Evolutionary conservation across 2,113 vertebrate species (phyloP).

Genomic region (Terrapene triunguis): DNA sequence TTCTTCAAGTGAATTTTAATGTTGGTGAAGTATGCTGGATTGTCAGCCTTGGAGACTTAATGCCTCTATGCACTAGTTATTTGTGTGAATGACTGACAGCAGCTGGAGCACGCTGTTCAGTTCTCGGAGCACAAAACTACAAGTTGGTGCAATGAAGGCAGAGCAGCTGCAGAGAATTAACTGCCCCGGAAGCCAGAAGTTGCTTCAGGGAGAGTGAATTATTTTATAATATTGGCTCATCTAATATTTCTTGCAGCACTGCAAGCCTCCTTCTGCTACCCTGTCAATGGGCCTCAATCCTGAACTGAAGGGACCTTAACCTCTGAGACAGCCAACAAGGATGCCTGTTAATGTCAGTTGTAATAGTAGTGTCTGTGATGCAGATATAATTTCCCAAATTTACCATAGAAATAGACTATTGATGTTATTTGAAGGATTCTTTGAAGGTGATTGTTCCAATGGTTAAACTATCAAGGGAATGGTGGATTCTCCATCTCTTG

Average conservation of each 20-base stretch:
- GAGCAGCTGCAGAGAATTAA: slow-evolving; percentile 33
- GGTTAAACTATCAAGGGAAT: neutral
- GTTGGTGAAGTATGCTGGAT: neutral
- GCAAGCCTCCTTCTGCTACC: neutral
- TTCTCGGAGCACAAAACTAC: slow-evolving; percentile 36
- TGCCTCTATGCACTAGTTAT: neutral
- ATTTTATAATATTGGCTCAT: neutral
- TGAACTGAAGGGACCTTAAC: neutral
- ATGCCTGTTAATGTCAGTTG: neutral
- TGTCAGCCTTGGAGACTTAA: neutral
- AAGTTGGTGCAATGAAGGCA: neutral
- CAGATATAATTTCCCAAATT: neutral
- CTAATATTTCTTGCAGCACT: neutral
- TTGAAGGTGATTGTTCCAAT: neutral
- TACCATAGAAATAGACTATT: neutral
- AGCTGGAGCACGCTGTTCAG: neutral
- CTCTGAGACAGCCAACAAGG: neutral
- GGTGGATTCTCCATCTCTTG: neutral
- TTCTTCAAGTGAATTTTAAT: neutral
- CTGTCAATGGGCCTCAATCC: neutral
- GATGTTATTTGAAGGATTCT: neutral
- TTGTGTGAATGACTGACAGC: neutral
- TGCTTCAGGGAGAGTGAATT: neutral
- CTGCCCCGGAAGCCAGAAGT: neutral
- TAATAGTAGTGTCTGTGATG: neutral